Evolutionary conservation across 2,113 vertebrate species (phyloP).

Genomic region (Erinaceus europaeus): DNA sequence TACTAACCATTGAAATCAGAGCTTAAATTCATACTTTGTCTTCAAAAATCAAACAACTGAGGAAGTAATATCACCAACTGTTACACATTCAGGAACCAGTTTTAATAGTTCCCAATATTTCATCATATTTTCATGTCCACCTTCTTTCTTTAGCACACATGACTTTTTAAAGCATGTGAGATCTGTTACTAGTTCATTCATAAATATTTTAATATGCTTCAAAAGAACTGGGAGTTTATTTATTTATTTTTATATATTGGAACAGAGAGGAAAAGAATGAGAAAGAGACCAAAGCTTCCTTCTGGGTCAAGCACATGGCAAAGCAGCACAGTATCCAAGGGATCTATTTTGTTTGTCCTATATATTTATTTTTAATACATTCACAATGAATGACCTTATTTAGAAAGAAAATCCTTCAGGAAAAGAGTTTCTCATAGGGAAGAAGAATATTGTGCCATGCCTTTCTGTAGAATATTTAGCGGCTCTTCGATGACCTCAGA

Average conservation of each 20-base stretch:
- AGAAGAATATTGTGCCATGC: background rate
- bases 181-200: background rate
- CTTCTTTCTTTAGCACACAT: background rate
- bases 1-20: background rate
- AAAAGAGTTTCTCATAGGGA: background rate
- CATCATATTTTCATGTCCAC: background rate
- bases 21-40: constrained; percentile 7
- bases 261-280: too few relatives aligned
- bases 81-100: background rate
- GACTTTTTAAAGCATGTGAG: background rate
- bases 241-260: too few relatives aligned
- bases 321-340: too few relatives aligned
- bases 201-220: background rate
- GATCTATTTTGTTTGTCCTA: too few relatives aligned
- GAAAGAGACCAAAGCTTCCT: too few relatives aligned
- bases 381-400: background rate
- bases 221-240: too few relatives aligned
- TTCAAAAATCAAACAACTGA: background rate
- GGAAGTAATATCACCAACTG: background rate
- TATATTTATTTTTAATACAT: constrained; percentile 22
- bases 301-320: too few relatives aligned
- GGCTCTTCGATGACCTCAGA: background rate
- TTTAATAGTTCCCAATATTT: background rate
- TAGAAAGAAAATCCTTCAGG: constrained; percentile 33
- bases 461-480: background rate